Evolutionary conservation across 2,888 invertebrate species (phyloP), one percentile per base, ranked within the genome.

Genomic region (Lissocephala sabroskyi): DNA sequence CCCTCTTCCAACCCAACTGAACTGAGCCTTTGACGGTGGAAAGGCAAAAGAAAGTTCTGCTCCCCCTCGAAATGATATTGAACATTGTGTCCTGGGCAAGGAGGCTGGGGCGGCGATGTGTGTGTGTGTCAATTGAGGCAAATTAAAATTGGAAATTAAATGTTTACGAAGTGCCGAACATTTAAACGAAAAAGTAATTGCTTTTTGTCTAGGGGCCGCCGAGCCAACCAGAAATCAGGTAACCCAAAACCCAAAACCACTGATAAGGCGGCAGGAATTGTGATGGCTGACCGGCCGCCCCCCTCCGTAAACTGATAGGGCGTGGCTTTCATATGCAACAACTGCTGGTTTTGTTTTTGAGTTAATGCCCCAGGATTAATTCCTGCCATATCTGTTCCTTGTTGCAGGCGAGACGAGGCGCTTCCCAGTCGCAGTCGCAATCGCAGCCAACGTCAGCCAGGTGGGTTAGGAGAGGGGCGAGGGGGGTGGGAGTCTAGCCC

Each of bases 91-190:
- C 55, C 49, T 48, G 13, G 4, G 23, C 3, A 23, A 23, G 14
- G 33, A 5, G 33, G 14, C 23, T 23, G 23, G 23, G 23, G 23
- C 23, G 7, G 7, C 7, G 7, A 17, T 16, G 13, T 32, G 42
- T 16, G 3, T 32, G 17, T 32, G 32, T 41, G 4, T 57, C 48
- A 75, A 70, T 66, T 71, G 52, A 54, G 70, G 64, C 66, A 74
- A 77, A 71, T 71, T 74, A 76, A 71, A 71, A 71, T 77, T 77
- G 70, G 55, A 77, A 71, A 71, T 71, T 71, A 77, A 71, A 74
- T 71, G 78, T 71, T 70, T 71, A 71, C 71, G 71, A 65, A 70
- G 70, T 57, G 59, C 73, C 23, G 68, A 70, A 70, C 61, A 68
- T 76, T 56, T 59, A 64, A 67, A 76, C 73, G 73, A 51, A 68